Evolutionary conservation across 2,113 vertebrate genomes (phyloP).

Genomic region (Empidonax alnorum): DNA sequence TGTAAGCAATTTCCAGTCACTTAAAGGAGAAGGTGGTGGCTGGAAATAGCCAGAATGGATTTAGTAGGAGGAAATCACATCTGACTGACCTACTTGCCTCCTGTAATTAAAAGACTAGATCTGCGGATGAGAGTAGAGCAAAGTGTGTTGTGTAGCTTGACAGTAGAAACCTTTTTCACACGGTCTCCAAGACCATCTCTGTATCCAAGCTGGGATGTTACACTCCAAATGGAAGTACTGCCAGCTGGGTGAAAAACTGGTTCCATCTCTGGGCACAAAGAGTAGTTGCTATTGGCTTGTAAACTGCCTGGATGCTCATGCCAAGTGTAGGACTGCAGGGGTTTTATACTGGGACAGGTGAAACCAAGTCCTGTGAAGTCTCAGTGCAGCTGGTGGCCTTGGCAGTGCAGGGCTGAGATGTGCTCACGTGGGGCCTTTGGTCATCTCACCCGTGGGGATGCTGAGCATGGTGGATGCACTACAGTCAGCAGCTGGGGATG

Average conservation of each 20-base stretch:
- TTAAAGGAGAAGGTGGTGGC: background rate
- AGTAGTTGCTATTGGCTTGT: background rate
- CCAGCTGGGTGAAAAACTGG: background rate
- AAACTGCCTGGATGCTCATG: background rate
- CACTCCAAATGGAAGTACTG: background rate
- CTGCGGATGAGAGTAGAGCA: background rate
- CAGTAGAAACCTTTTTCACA: background rate
- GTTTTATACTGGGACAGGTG: background rate
- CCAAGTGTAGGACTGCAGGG: background rate
- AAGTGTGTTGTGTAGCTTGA: background rate
- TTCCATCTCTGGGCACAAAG: background rate
- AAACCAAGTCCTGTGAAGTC: background rate
- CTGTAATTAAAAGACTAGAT: background rate
- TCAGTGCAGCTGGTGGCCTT: background rate
- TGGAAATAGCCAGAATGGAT: background rate
- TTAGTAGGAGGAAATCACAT: background rate
- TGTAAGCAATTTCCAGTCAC: background rate
- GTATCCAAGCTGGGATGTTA: background rate
- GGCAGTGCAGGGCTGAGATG: background rate
- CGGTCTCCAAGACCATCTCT: background rate
- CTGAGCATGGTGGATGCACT: accelerated
- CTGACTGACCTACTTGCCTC: background rate
- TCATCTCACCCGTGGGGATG: accelerated
- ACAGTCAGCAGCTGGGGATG: background rate
- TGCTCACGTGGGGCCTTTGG: background rate